Percentiles rank a stretch among this genome's conserved stretches.
phyloP scores from a whole-genome alignment of 2,113 vertebrate species.

The Stegastes partitus region DNA sequence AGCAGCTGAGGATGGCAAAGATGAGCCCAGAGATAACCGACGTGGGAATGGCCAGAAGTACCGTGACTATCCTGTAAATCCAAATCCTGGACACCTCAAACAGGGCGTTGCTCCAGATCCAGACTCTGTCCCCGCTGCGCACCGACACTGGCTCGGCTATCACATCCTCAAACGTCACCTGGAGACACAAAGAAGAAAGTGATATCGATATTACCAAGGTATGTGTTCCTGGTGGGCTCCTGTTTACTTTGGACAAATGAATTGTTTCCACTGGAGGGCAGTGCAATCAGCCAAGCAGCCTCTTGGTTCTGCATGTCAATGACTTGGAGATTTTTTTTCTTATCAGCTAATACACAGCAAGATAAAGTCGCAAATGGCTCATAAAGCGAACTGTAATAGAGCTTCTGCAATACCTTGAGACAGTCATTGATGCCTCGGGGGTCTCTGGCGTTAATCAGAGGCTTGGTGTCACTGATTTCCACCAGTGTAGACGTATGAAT shows the following conservation, averaged over 20 bases:
- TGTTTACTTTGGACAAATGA: not conserved
- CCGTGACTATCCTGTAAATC: conserved; percentile 83
- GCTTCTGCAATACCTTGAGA: conserved; percentile 81
- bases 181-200: conserved; percentile 28
- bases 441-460: conserved; percentile 81
- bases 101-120: conserved; percentile 87
- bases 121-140: conserved; percentile 84
- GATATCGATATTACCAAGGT: not conserved
- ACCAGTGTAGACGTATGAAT: conserved; percentile 78
- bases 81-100: conserved; percentile 85
- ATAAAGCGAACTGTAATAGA: not conserved
- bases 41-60: conserved; percentile 80
- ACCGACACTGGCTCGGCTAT: conserved; percentile 84
- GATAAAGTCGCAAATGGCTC: not conserved
- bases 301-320: not conserved
- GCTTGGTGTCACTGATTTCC: conserved; percentile 84
- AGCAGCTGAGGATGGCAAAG: conserved; percentile 83
- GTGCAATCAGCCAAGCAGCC: conserved; percentile 20
- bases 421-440: conserved; percentile 83
- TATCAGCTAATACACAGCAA: not conserved
- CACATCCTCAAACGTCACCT: conserved; percentile 87
- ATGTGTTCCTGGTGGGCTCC: not conserved
- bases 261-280: conserved; percentile 36
- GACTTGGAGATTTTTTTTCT: not conserved
- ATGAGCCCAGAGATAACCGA: conserved; percentile 81